Evolutionary conservation across 2,113 vertebrate species (phyloP), one percentile per base, ranked within the genome.

Genomic region (Alligator sinensis): DNA sequence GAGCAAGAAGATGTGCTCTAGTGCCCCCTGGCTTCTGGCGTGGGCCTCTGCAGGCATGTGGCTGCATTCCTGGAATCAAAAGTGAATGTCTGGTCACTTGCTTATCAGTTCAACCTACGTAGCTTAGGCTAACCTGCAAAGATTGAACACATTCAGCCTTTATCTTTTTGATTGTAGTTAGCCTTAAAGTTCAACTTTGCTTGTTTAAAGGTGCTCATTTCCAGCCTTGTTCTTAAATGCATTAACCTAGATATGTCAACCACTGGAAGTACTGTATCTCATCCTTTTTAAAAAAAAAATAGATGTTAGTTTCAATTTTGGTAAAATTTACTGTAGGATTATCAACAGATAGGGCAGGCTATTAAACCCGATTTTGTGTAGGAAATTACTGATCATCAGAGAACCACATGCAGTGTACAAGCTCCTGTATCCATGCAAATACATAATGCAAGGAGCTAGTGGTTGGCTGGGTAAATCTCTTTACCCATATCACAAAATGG

Each of bases 201-300:
- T 25, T 4, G 19, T 55, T 77, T 77, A 9, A n/a, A 19, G 12
- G 12, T 19, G 11, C 0, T 22, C 68, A 79, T 86, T 22, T 0
- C 4, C 15, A 0, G 1, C 5, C 17, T 21, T 92, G 25, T 58
- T 74, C 27, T 76, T 60, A 57, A 78, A 82, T 12, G 24, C 54
- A 34, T 63, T 68, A 77, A 78, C 70, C 2, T n/a, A 19, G 28
- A 47, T 0, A 0, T 80, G 80, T 86, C 87, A 75, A 24, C 0
- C 28, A 55, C 68, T 84, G 75, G 34, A 17, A 15, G 24, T 27
- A 89, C 11, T 47, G n/a, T 11, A 57, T 76, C 12, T 27, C 34
- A 14, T 27, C 22, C 58, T 66, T 87, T 34, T 80, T 58, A 38
- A 3, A 58, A 13, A 74, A 74, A 74, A 38, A 24, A 38, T 4